Percentiles rank a stretch among this genome's conserved stretches.
These are phyloP conservation scores for Petrocephalus zakoni DNA, from an alignment of 2,113 vertebrate species.

Conservation along the genomic window DNA sequence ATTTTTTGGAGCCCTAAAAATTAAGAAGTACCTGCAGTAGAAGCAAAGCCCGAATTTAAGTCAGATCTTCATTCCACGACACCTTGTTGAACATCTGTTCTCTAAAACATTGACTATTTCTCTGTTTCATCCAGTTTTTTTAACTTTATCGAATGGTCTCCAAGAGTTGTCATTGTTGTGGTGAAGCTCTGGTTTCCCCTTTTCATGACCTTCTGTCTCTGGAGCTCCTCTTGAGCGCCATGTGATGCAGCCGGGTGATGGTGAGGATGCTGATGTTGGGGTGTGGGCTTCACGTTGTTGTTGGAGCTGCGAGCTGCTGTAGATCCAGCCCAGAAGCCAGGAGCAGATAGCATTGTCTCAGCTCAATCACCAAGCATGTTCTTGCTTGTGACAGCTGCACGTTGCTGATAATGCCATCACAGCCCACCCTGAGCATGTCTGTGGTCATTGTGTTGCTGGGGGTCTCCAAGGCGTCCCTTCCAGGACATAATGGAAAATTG, in stretches of 20 bases:
- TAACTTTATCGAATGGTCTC: neutral
- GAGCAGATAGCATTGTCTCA: neutral
- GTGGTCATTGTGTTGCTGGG: neutral
- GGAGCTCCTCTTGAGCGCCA: neutral
- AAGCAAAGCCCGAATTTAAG: neutral
- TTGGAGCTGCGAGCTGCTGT: neutral
- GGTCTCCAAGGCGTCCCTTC: neutral
- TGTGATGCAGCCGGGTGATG: neutral
- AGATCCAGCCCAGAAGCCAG: neutral
- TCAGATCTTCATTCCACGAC: neutral
- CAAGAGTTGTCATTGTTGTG: neutral
- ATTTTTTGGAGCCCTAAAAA: neutral
- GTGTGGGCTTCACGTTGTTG: neutral
- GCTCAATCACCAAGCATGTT: neutral
- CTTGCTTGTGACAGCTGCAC: neutral
- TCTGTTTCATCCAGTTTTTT: neutral
- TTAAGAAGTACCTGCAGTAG: neutral
- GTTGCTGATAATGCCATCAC: neutral
- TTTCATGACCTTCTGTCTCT: neutral
- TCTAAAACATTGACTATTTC: neutral
- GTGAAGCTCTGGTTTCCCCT: neutral
- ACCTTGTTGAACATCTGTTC: neutral
- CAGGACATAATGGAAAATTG: neutral
- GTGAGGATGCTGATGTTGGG: neutral
- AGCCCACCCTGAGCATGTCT: neutral